phyloP scores from a whole-genome alignment of 2,888 invertebrate genomes.

The Drosophila affinis region DNA sequence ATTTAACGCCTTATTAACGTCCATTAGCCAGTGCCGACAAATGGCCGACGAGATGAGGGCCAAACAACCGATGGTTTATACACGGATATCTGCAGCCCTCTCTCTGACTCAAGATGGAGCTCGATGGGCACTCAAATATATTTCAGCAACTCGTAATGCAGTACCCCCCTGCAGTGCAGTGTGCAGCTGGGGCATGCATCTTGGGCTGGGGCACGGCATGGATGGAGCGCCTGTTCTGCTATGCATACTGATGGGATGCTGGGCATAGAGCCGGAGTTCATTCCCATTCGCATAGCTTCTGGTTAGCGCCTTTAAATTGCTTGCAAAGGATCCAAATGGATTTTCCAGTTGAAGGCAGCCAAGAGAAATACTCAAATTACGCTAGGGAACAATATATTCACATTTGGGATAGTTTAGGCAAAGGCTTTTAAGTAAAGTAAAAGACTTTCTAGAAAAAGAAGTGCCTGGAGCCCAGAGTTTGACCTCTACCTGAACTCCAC shows the following conservation, averaged over 20 bases:
- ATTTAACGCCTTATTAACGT: slow-evolving; percentile 76
- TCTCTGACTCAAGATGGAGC: slow-evolving; percentile 17
- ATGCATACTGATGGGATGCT: slow-evolving; percentile 16
- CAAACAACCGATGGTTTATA: not conserved
- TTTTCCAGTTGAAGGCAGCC: slow-evolving; percentile 9
- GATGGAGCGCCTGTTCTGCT: not conserved
- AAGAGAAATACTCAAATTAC: not conserved
- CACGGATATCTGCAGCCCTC: not conserved
- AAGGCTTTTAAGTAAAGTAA: too few species aligned
- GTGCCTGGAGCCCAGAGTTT: not conserved
- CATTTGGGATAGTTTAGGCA: not conserved
- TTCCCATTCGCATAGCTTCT: not conserved
- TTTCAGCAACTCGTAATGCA: slow-evolving; percentile 29
- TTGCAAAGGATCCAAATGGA: slow-evolving; percentile 9
- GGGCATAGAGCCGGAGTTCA: not conserved
- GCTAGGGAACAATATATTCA: not conserved
- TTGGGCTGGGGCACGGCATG: not conserved
- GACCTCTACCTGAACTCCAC: not conserved
- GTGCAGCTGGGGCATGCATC: not conserved
- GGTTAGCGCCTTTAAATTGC: slow-evolving; percentile 2
- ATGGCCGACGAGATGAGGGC: slow-evolving; percentile 16
- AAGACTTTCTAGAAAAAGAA: too few species aligned
- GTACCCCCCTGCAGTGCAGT: not conserved
- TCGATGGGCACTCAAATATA: slow-evolving; percentile 37
- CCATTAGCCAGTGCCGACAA: slow-evolving; percentile 34